These are phyloP conservation scores for Lasius fuliginosus DNA, from an alignment of 2,888 invertebrate genomes.

Conservation along the genomic window DNA sequence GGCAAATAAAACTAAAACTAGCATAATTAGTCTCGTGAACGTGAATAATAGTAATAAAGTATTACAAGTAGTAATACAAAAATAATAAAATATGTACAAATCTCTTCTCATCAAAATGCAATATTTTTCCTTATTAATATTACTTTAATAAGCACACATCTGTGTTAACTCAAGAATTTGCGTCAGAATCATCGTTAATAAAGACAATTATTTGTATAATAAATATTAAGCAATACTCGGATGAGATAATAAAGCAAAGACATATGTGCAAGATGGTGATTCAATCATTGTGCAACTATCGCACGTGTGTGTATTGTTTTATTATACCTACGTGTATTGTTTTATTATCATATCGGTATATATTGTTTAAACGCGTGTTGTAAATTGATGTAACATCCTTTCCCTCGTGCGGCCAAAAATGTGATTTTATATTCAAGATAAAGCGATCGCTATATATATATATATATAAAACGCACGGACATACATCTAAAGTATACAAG, in stretches of 20 bases:
- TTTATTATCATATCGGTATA: background rate
- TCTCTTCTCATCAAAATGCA: background rate
- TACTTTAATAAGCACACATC: background rate
- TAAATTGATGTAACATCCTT: background rate
- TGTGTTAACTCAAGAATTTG: background rate
- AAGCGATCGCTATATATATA: background rate
- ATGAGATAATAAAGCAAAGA: background rate
- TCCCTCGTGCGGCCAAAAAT: background rate
- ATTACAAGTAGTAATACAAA: background rate
- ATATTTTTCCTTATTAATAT: background rate
- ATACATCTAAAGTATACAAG: background rate
- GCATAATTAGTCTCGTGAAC: background rate
- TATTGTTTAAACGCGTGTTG: background rate
- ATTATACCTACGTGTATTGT: background rate
- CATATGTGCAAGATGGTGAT: background rate
- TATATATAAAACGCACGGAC: too few species aligned
- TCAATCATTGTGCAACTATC: background rate
- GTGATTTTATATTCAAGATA: slow-evolving; percentile 1
- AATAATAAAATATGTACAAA: too few species aligned
- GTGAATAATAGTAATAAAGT: background rate
- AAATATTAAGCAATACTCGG: background rate
- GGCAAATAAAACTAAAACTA: background rate
- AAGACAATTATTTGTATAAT: background rate
- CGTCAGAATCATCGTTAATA: background rate
- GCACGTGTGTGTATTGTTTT: background rate